Percentiles rank a stretch among this genome's conserved stretches.
Evolutionary conservation across 2,113 vertebrate species (phyloP).

Genomic region (Scophthalmus maximus): DNA sequence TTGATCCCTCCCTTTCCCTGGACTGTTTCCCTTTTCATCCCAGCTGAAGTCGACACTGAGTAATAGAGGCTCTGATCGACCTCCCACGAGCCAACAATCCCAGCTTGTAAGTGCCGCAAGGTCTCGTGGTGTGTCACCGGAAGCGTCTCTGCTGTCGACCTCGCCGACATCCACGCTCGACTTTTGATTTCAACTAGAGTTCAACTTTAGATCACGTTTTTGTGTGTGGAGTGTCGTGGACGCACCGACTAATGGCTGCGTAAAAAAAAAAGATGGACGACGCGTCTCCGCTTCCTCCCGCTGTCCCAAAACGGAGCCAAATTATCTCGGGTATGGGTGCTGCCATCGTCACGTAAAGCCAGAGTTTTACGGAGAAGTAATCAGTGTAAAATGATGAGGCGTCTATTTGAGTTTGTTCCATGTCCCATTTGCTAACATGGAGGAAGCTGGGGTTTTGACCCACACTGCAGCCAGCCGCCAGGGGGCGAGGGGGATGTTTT

Average conservation of each 20-base stretch:
- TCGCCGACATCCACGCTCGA: background rate
- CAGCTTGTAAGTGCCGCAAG: slow-evolving; percentile 69
- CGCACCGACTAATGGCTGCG: background rate
- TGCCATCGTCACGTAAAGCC: too few relatives aligned
- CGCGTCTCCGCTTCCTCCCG: background rate
- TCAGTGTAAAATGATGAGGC: too few relatives aligned
- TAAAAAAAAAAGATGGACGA: background rate
- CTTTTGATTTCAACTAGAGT: background rate
- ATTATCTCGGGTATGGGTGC: background rate
- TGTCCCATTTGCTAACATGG: background rate
- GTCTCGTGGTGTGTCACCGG: slow-evolving; percentile 54
- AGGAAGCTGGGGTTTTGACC: background rate
- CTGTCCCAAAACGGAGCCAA: background rate
- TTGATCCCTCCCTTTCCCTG: slow-evolving; percentile 5
- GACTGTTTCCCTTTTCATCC: background rate
- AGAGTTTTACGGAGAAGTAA: too few relatives aligned
- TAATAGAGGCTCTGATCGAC: slow-evolving; percentile 51
- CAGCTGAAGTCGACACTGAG: slow-evolving; percentile 75
- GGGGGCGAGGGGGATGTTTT: background rate
- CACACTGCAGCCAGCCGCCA: background rate
- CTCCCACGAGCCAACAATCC: slow-evolving; percentile 48
- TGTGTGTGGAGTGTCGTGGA: slow-evolving; percentile 28
- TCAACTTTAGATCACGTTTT: background rate
- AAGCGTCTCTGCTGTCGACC: background rate
- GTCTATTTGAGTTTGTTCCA: background rate